These are phyloP conservation scores for Calliphora vomitoria DNA, from an alignment of 2,888 invertebrate genomes.

Conservation along the genomic window DNA sequence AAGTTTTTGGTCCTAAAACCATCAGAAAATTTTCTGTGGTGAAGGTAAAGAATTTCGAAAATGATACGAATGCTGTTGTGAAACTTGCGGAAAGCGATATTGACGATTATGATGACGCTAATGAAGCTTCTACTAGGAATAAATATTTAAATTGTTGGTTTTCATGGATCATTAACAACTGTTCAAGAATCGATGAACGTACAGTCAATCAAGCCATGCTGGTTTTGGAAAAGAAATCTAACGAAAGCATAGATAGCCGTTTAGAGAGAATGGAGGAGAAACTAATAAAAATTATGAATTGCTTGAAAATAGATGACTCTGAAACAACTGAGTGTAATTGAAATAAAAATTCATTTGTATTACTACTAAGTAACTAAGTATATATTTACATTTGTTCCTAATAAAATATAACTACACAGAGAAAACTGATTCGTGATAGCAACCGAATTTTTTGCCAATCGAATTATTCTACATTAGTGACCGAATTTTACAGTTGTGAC, in stretches of 20 bases:
- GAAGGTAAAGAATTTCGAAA: constrained; percentile 78
- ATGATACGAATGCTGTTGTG: constrained; percentile 33
- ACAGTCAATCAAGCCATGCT: constrained; percentile 84
- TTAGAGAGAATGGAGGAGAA: constrained; percentile 29
- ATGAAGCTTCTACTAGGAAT: constrained; percentile 75
- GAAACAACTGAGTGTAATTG: background rate
- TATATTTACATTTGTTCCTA: no score
- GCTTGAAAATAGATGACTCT: background rate
- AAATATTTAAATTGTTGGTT: constrained; percentile 76
- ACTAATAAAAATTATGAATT: constrained; percentile 25
- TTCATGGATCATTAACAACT: constrained; percentile 78
- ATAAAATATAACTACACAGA: no score
- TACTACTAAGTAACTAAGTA: no score
- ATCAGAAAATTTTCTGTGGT: constrained; percentile 52
- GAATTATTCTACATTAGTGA: no score
- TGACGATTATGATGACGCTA: constrained; percentile 51
- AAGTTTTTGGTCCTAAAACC: constrained; percentile 85
- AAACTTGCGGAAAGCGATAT: constrained; percentile 71
- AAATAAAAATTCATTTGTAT: background rate
- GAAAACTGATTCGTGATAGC: no score
- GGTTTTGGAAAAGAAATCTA: constrained; percentile 49
- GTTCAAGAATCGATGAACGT: constrained; percentile 86
- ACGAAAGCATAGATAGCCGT: constrained; percentile 34
- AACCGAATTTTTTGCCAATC: no score
- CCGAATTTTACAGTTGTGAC: no score